Percentiles rank a stretch among this genome's conserved stretches.
These are phyloP conservation scores for Chrysolina americana DNA, from an alignment of 2,888 invertebrate species.

Conservation along the genomic window DNA sequence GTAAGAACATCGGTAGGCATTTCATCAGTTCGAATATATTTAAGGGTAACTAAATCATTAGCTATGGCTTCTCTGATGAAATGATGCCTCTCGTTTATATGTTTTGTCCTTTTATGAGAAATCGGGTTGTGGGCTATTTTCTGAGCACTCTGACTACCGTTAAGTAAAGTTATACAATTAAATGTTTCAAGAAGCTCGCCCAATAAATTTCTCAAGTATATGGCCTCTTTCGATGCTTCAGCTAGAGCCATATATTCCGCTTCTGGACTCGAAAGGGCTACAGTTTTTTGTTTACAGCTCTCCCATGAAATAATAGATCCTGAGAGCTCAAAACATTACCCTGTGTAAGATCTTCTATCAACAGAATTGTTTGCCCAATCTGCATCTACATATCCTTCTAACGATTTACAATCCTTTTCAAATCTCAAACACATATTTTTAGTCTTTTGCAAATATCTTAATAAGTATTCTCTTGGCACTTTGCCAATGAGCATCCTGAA, in stretches of 20 bases:
- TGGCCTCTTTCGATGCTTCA: neutral
- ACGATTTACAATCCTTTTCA: too few relatives aligned
- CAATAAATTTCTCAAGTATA: neutral
- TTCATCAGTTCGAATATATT: neutral
- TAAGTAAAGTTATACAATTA: neutral
- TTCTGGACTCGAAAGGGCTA: slow-evolving; percentile 10
- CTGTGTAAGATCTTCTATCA: too few relatives aligned
- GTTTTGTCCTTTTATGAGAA: neutral
- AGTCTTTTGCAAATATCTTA: neutral
- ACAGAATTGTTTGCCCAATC: too few relatives aligned
- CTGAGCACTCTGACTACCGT: neutral
- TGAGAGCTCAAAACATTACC: neutral
- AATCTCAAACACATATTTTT: neutral
- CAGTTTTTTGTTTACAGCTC: neutral
- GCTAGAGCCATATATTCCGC: neutral
- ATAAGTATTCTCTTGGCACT: neutral
- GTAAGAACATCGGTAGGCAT: neutral
- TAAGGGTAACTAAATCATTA: neutral
- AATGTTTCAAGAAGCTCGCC: neutral
- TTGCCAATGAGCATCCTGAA: too few relatives aligned
- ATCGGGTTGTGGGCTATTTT: slow-evolving; percentile 1
- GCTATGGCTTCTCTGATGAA: neutral
- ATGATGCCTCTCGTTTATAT: neutral
- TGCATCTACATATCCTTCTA: too few relatives aligned
- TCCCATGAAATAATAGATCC: neutral